Base-by-base conservation (phyloP, 1,140 invertebrate species). In the Musca domestica region DNA sequence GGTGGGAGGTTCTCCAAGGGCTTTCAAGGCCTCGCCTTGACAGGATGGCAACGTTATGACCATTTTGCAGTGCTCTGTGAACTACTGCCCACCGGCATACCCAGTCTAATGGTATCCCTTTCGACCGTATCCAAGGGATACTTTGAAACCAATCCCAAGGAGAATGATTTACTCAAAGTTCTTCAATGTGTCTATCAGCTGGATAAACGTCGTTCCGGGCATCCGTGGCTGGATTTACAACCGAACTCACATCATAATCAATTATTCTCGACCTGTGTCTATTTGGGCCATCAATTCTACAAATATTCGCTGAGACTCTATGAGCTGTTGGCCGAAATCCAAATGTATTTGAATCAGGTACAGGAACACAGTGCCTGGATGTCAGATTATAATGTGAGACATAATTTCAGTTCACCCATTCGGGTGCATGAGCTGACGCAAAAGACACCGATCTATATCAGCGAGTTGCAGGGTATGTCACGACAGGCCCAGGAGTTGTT, bases 21-120 rank as follows among this genome's bases (percentile, higher is more conserved):
- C 69, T 85, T 91, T 68, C 76, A 85, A 2, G 90, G 90, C 10
- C 84, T 91, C 19, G 89, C 88, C 14, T 77, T 93, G 4, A 93
- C 92, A 15, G 92, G 92, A 0, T 93, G 91, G 91, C 91, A 92
- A 20, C 86, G 91, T 71, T 90, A 86, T 76, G 95, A 96, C 81
- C 96, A 99, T 80, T 94, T 95, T 84, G 93, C 94, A 3, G 89
- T 93, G 0, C 85, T 98, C 15, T 97, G 95, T 81, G 97, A 99
- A 83, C 82, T 98, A 6, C 81, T 99, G n/a, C 92, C 93, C 1
- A 86, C 88, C 0, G 88, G 90, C 2, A 82, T 98, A 66, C 96
- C 96, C 7, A 92, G 90, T 64, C 75, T 93, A 34, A 85, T 87
- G 47, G 73, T 90, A 1, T 88, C 86, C 68, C 73, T 91, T 41